A percentile compares a stretch with the other conserved stretches of the same genome.
Evolutionary conservation across 2,113 vertebrate species (phyloP).

Genomic region (Eclectus roratus): DNA sequence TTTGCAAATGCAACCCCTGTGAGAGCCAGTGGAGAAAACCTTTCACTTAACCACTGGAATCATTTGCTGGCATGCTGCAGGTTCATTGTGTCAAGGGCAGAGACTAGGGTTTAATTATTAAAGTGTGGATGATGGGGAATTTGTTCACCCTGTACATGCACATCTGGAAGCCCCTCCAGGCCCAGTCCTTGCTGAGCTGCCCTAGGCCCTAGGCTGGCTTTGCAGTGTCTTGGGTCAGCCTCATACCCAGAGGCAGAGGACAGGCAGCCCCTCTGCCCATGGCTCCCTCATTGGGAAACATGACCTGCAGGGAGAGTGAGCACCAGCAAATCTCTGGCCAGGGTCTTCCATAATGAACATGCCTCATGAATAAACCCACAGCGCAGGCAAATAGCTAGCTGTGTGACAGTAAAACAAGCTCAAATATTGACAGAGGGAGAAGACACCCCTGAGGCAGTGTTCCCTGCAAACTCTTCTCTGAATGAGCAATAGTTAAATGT

Average conservation of each 20-base stretch:
- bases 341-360: not conserved
- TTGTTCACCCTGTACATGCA: not conserved
- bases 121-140: not conserved
- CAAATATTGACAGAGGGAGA: not conserved
- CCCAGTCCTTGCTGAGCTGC: not conserved
- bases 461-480: not conserved
- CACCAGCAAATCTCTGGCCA: not conserved
- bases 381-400: not conserved
- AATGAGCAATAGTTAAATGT: constrained; percentile 48
- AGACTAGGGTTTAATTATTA: not conserved
- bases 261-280: not conserved
- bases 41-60: not conserved
- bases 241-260: not conserved
- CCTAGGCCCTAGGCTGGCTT: not conserved
- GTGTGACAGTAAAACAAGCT: not conserved
- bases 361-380: not conserved
- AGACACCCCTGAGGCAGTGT: not conserved
- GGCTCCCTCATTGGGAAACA: not conserved
- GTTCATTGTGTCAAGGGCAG: not conserved
- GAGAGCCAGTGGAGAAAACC: not conserved
- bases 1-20: not conserved
- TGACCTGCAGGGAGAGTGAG: not conserved
- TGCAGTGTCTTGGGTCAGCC: not conserved
- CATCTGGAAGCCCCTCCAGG: not conserved
- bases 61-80: not conserved